phyloP scores from a whole-genome alignment of 2,797 vertebrate species.

The Chelmon rostratus region DNA sequence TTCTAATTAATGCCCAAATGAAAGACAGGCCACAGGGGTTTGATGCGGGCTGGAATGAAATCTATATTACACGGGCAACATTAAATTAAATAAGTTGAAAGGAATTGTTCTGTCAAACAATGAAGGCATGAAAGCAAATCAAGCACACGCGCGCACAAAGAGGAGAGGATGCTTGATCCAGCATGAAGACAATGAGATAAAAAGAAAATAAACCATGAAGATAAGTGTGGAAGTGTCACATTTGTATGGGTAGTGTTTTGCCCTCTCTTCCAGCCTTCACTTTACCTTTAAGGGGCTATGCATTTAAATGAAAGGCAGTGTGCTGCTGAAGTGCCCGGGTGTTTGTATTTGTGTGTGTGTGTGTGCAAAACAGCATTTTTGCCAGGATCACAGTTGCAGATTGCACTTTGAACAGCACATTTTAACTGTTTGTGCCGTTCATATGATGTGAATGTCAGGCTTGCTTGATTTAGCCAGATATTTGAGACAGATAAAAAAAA shows the following conservation, averaged over 20 bases:
- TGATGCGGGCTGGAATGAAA: conserved; percentile 46
- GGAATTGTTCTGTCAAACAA: conserved; percentile 53
- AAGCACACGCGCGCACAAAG: conserved; percentile 25
- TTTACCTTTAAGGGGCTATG: conserved; percentile 62
- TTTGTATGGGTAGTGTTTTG: conserved; percentile 63
- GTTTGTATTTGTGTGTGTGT: conserved; percentile 31
- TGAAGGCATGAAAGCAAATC: conserved; percentile 45
- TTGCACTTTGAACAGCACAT: conserved; percentile 51
- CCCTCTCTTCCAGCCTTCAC: conserved; percentile 59
- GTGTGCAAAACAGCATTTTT: conserved; percentile 28
- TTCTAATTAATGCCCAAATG: conserved; percentile 52
- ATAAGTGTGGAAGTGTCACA: conserved; percentile 61
- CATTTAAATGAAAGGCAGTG: conserved; percentile 72
- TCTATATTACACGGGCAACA: conserved; percentile 38
- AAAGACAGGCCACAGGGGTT: conserved; percentile 29
- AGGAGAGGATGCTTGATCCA: conserved; percentile 47
- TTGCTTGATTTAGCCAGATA: conserved; percentile 73
- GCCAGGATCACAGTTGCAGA: conserved; percentile 53
- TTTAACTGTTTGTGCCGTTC: conserved; percentile 66
- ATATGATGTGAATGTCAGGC: conserved; percentile 65
- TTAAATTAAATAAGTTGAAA: conserved; percentile 46
- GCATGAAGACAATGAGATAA: conserved; percentile 59
- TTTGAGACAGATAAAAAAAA: conserved; percentile 48
- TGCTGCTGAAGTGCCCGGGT: conserved; percentile 55
- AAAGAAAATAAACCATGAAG: conserved; percentile 60